These are phyloP conservation scores for Lochmaea capreae DNA, from an alignment of 2,888 invertebrate species.

Conservation along the genomic window DNA sequence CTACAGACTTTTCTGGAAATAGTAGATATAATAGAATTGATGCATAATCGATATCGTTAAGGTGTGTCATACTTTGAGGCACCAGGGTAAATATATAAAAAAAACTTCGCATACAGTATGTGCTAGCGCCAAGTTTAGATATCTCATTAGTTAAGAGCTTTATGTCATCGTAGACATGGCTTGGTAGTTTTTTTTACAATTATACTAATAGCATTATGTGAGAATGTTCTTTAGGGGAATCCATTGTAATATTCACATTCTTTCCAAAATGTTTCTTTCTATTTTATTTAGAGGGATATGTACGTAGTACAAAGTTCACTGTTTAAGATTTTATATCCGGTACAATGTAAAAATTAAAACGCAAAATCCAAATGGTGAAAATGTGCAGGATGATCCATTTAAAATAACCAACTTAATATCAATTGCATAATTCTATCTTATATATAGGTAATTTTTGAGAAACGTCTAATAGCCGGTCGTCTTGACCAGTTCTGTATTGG, in stretches of 20 bases:
- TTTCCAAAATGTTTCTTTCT: background rate
- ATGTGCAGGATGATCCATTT: too few species aligned
- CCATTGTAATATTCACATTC: background rate
- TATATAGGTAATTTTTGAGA: too few species aligned
- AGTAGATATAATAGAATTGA: slow-evolving; percentile 21
- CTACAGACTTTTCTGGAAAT: slow-evolving; percentile 23
- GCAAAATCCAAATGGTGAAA: too few species aligned
- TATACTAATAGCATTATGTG: slow-evolving; percentile 31
- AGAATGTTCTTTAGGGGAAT: slow-evolving; percentile 11
- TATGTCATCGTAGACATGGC: slow-evolving; percentile 27
- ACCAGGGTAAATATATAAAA: slow-evolving; percentile 12
- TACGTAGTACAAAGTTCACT: too few species aligned
- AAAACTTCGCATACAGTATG: slow-evolving; percentile 8
- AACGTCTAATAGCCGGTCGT: too few species aligned
- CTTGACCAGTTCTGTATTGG: too few species aligned
- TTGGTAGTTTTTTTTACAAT: slow-evolving; percentile 19
- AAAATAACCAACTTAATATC: too few species aligned
- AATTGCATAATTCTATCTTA: too few species aligned
- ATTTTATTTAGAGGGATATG: too few species aligned
- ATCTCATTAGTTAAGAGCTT: slow-evolving; percentile 31
- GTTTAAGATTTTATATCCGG: too few species aligned
- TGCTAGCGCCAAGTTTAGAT: slow-evolving; percentile 14
- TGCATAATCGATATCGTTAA: slow-evolving; percentile 27
- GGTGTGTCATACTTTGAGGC: slow-evolving; percentile 16
- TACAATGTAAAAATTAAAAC: too few species aligned